Conservation (phyloP, 1,140 invertebrate species). For the Papilio machaon region DNA sequence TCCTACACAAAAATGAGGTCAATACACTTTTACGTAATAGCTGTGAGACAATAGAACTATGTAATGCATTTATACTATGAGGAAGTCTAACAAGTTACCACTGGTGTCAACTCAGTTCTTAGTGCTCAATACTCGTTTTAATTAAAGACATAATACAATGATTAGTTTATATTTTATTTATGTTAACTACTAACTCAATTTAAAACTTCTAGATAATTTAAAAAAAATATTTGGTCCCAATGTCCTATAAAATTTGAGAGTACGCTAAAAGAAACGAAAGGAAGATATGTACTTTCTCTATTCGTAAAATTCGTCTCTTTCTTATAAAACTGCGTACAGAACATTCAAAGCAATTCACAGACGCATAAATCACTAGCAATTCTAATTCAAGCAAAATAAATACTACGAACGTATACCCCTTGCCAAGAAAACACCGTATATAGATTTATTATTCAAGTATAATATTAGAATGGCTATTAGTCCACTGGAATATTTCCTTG, state of each 20-base stretch:
- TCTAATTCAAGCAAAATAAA: neutral
- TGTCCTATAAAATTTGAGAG: no score
- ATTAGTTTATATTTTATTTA: no score
- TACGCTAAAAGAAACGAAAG: neutral
- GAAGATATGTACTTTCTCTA: neutral
- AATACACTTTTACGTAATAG: conserved; percentile 1
- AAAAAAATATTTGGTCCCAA: no score
- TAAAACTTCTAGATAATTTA: no score
- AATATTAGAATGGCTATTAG: conserved; percentile 4
- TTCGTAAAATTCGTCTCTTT: neutral
- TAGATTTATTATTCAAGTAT: conserved; percentile 21
- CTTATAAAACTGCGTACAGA: neutral
- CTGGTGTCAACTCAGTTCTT: neutral
- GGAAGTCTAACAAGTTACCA: neutral
- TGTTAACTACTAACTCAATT: no score
- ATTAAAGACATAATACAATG: neutral
- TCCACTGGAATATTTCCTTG: conserved; percentile 7
- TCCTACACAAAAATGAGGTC: neutral
- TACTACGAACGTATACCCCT: neutral
- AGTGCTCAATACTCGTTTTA: neutral
- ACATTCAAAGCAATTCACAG: neutral
- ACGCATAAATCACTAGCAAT: neutral
- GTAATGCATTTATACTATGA: neutral
- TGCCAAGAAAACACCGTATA: conserved; percentile 8
- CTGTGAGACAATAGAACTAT: neutral